These are phyloP conservation scores for Cavia porcellus DNA, from an alignment of 2,113 vertebrate genomes.

Conservation along the genomic window DNA sequence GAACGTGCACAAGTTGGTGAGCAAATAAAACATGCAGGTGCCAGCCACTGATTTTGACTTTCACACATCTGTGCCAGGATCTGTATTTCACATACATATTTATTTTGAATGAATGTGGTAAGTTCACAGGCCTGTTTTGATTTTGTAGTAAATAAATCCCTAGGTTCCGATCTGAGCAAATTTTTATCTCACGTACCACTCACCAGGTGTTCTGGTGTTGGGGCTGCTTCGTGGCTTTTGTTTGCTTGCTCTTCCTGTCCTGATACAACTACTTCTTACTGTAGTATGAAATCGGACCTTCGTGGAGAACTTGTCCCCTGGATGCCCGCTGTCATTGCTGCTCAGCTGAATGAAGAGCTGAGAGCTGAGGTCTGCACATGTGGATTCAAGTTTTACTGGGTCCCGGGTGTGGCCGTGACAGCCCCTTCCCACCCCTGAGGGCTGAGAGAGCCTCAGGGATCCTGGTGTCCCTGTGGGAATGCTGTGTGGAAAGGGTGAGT, in stretches of 20 bases:
- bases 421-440: conserved; percentile 55
- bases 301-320: conserved; percentile 48
- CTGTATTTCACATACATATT: conserved; percentile 67
- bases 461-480: not conserved
- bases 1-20: conserved; percentile 75
- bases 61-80: conserved; percentile 68
- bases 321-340: conserved; percentile 58
- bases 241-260: not conserved
- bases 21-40: conserved; percentile 81
- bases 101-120: conserved; percentile 77
- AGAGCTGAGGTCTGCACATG: conserved; percentile 81
- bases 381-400: conserved; percentile 72
- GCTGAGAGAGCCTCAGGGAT: conserved; percentile 9
- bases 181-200: conserved; percentile 65
- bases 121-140: conserved; percentile 57
- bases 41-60: conserved; percentile 75
- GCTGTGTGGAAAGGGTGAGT: conserved; percentile 20
- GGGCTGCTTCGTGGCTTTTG: not conserved
- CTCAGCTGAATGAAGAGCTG: conserved; percentile 39
- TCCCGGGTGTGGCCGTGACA: not conserved
- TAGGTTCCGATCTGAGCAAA: conserved; percentile 54
- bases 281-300: conserved; percentile 35
- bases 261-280: conserved; percentile 4
- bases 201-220: not conserved
- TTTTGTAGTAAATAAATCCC: conserved; percentile 59